A percentile compares a stretch with the other conserved stretches of the same genome.
Evolutionary conservation across 2,888 invertebrate genomes (phyloP).

Genomic region (Gordius sp.): DNA sequence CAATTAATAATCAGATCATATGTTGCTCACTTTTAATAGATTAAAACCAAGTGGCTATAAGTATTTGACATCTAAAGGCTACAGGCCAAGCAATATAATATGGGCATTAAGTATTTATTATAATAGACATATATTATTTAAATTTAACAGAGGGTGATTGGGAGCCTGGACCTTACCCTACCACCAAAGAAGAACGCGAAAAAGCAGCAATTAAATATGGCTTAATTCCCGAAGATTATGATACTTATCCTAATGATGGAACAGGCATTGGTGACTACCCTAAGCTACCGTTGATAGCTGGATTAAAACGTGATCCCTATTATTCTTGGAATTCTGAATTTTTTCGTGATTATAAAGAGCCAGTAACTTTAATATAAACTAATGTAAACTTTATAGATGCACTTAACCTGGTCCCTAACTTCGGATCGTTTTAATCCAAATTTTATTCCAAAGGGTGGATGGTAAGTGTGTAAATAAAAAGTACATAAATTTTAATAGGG

Average conservation of each 20-base stretch:
- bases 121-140: too few species aligned
- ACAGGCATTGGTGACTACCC: conserved; percentile 7
- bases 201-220: background rate
- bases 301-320: background rate
- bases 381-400: background rate
- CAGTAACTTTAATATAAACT: background rate
- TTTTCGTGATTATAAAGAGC: conserved; percentile 4
- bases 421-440: conserved; percentile 3
- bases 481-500: too few species aligned
- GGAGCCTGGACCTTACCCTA: conserved; percentile 6
- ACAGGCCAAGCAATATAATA: background rate
- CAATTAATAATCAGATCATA: too few species aligned
- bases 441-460: conserved; percentile 7
- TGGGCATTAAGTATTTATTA: background rate
- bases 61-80: background rate
- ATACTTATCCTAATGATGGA: conserved; percentile 2
- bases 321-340: conserved; percentile 2
- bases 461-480: background rate
- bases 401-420: background rate
- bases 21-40: too few species aligned
- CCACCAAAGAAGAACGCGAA: background rate
- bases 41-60: too few species aligned
- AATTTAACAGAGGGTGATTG: conserved; percentile 6
- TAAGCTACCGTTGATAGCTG: background rate
- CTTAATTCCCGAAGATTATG: background rate